phyloP scores from a whole-genome alignment of 2,113 vertebrate species.

The Tursiops truncatus region DNA sequence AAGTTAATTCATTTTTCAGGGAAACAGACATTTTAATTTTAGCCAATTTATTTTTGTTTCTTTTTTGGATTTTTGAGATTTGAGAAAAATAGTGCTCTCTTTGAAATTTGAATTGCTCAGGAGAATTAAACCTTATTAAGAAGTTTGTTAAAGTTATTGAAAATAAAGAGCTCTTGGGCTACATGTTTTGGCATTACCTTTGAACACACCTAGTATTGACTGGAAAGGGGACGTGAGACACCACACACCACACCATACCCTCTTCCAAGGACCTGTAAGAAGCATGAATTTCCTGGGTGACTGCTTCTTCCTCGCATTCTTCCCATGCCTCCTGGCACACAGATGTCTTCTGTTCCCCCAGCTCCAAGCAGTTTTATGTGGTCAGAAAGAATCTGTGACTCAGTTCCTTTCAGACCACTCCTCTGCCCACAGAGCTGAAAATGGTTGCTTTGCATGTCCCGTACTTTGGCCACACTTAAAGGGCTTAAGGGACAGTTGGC shows the following conservation, averaged over 20 bases:
- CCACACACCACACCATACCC: not conserved
- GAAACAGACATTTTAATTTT: not conserved
- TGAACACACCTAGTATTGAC: not conserved
- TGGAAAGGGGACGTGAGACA: not conserved
- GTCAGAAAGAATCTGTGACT: conserved; percentile 55
- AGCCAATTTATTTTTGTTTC: conserved; percentile 4
- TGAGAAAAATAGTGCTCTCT: conserved; percentile 45
- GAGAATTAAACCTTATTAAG: conserved; percentile 12
- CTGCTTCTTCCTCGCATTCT: not conserved
- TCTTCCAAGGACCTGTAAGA: not conserved
- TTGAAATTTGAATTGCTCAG: conserved; percentile 34
- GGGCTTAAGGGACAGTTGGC: not conserved
- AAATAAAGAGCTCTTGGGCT: not conserved
- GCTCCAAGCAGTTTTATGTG: conserved; percentile 29
- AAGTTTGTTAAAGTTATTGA: conserved; percentile 28
- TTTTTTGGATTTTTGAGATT: conserved; percentile 44
- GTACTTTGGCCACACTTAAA: not conserved
- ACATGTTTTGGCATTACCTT: not conserved
- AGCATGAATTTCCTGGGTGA: not conserved
- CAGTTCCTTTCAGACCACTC: not conserved
- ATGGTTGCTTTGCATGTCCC: not conserved
- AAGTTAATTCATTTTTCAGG: not conserved
- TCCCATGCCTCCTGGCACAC: conserved; percentile 21
- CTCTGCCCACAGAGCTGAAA: conserved; percentile 27
- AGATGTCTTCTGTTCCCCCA: conserved; percentile 48